A percentile compares a stretch with the other conserved stretches of the same genome.
Evolutionary conservation across 2,888 invertebrate species (phyloP).

Genomic region (Anthophora plumipes): DNA sequence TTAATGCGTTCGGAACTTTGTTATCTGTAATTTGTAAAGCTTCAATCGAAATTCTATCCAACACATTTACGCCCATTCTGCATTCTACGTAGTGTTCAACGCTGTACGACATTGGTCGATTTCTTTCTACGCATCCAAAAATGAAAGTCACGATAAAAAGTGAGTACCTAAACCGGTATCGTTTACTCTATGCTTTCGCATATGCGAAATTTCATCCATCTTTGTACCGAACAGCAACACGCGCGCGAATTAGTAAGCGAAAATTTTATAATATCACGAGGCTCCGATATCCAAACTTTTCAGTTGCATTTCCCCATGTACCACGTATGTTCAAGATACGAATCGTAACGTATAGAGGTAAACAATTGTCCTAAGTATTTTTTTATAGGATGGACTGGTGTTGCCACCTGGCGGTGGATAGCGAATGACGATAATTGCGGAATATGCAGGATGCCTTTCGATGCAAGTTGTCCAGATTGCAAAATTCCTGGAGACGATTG

Average conservation of each 20-base stretch:
- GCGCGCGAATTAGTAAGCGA: no score
- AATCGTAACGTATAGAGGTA: neutral
- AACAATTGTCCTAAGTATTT: constrained; percentile 7
- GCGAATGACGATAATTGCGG: constrained; percentile 99
- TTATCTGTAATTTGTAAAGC: neutral
- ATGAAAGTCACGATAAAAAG: constrained; percentile 89
- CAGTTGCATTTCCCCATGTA: neutral
- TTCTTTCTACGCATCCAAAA: constrained; percentile 55
- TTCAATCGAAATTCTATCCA: neutral
- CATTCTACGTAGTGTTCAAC: neutral
- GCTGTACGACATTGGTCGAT: neutral
- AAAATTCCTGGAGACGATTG: constrained; percentile 99
- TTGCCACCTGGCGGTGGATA: constrained; percentile 99
- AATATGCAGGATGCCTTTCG: constrained; percentile 99
- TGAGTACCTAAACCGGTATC: constrained; percentile 79
- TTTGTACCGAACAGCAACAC: neutral
- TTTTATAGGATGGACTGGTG: constrained; percentile 93
- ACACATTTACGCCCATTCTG: no score
- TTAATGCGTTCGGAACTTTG: constrained; percentile 7
- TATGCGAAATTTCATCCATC: neutral
- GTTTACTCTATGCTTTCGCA: no score
- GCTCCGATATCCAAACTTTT: neutral
- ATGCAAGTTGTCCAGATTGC: constrained; percentile 99
- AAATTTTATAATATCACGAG: no score
- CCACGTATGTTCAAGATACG: neutral